A percentile compares a stretch with the other conserved stretches of the same genome.
Evolutionary conservation across 2,113 vertebrate species (phyloP).

Genomic region (Sporophila hypoxantha): DNA sequence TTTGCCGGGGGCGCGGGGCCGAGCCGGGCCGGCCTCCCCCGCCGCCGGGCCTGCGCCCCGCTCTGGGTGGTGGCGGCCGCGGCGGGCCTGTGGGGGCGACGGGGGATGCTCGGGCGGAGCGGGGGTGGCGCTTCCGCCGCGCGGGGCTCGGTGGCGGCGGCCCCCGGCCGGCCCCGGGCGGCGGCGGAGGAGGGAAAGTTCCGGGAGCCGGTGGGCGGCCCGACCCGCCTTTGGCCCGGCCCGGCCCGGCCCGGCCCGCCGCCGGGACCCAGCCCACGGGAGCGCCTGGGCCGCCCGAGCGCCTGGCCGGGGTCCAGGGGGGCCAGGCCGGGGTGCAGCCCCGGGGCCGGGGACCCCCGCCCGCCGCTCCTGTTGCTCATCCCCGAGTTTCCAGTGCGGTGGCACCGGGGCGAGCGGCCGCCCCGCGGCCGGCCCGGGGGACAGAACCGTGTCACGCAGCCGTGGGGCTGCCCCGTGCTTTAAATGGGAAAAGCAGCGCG

Average conservation of each 20-base stretch:
- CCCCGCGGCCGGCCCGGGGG: neutral
- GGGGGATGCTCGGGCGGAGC: too few species aligned
- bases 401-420: neutral
- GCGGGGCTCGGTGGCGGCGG: too few species aligned
- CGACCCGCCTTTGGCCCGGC: neutral
- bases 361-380: neutral
- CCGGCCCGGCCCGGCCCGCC: neutral
- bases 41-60: too few species aligned
- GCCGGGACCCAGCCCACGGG: neutral
- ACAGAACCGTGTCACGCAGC: neutral
- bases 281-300: neutral
- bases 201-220: too few species aligned
- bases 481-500: neutral
- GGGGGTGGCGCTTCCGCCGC: too few species aligned
- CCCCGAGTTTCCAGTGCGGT: neutral
- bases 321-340: neutral
- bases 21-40: too few species aligned
- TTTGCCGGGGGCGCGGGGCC: too few species aligned
- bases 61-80: too few species aligned
- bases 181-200: too few species aligned
- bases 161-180: too few species aligned
- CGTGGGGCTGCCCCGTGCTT: neutral
- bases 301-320: neutral
- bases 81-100: too few species aligned
- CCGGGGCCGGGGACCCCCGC: neutral